Evolutionary conservation across 2,888 invertebrate genomes (phyloP), one percentile per base, ranked within the genome.

Genomic region (Lepidochitona cinerea): DNA sequence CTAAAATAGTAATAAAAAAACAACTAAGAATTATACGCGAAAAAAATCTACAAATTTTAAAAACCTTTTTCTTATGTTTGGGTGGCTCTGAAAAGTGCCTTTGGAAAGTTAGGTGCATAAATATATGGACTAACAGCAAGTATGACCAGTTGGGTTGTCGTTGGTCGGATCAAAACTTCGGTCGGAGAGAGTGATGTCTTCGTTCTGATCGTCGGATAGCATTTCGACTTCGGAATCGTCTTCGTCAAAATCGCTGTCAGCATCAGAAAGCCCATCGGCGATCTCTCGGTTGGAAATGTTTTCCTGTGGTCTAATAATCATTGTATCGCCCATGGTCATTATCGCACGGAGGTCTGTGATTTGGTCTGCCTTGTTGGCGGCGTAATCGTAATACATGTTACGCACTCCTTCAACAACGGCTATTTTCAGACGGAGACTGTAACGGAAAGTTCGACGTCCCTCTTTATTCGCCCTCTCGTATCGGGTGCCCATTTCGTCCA

Each of bases 331-430:
- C 59, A 59, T 66, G 14, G 36, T 35, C 67, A 81, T 71, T 41
- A 75, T 70, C 14, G 65, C 70, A 2, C 80, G 76, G 32, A 83
- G 68, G 29, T 83, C 73, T 1, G 78, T 79, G 35, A 85, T 79
- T 53, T 79, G 75, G 52, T 85, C 84, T 14, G 85, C 85, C 72
- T 82, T 81, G 59, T 77, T 72, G 68, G 79, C 77, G 23, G 86
- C 86, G 73, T 83, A 85, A 70, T 85, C 85, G 71, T 84, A 84
- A 73, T 82, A 85, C 77, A 86, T 84, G 77, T 85, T 86, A 1
- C 83, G 72, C 26, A 83, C 77, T 1, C 85, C 85, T 71, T 86
- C 85, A 3, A 83, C 77, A n/a, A 83, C 80, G 14, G 85, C 84
- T 59, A 85, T 78, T 4, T 80, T 77, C 35, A 86, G 77, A 14